These are phyloP conservation scores for Stenoptilia bipunctidactyla DNA, from an alignment of 2,888 invertebrate species.

Conservation along the genomic window DNA sequence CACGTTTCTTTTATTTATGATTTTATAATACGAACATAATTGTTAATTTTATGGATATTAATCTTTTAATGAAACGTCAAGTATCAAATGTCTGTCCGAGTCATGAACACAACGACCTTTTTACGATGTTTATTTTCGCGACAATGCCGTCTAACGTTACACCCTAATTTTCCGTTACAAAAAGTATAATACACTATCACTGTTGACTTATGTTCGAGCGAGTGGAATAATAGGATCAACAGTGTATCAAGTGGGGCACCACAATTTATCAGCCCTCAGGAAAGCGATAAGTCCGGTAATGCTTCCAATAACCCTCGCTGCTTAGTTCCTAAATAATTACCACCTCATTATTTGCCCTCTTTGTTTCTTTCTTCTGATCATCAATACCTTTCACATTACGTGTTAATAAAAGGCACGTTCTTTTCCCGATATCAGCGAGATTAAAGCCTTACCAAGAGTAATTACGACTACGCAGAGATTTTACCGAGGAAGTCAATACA, in stretches of 20 bases:
- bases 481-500: slow-evolving; percentile 28
- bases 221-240: slow-evolving; percentile 30
- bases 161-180: slow-evolving; percentile 19
- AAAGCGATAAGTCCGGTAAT: slow-evolving; percentile 7
- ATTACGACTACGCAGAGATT: slow-evolving; percentile 20
- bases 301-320: neutral
- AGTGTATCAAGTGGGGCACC: slow-evolving; percentile 21
- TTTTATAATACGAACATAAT: no score
- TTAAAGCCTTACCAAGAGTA: slow-evolving; percentile 24
- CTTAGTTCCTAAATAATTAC: neutral
- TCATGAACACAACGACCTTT: no score
- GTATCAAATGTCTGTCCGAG: no score
- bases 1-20: no score
- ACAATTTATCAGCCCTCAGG: slow-evolving; percentile 27
- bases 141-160: neutral
- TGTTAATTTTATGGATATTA: no score
- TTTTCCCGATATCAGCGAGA: slow-evolving; percentile 10
- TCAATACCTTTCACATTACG: no score
- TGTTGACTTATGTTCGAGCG: slow-evolving; percentile 21
- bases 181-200: slow-evolving; percentile 21
- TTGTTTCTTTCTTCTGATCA: no score
- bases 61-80: no score
- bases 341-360: neutral
- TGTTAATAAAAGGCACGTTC: no score
- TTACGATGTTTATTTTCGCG: no score